Conservation (phyloP, 2,888 invertebrate species). For the Stenodera caucasica region DNA sequence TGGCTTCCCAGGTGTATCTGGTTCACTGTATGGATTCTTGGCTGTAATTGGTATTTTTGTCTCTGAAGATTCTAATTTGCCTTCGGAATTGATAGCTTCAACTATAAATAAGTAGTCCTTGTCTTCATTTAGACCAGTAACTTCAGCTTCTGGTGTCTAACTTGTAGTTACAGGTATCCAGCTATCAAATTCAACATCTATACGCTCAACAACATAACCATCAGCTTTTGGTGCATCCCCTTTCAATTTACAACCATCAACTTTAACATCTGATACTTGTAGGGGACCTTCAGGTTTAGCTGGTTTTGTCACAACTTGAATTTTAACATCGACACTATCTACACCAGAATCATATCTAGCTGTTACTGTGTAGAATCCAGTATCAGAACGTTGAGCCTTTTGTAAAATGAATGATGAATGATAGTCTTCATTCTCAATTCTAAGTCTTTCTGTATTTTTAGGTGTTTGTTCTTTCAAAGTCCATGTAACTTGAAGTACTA, state of each 20-base stretch:
- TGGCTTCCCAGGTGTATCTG: slow-evolving; percentile 87
- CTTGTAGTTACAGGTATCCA: slow-evolving; percentile 91
- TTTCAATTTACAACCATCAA: slow-evolving; percentile 89
- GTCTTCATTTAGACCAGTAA: slow-evolving; percentile 91
- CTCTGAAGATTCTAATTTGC: slow-evolving; percentile 95
- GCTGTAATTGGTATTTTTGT: slow-evolving; percentile 89
- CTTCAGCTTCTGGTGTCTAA: slow-evolving; percentile 80
- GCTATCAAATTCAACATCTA: slow-evolving; percentile 90
- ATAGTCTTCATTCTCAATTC: slow-evolving; percentile 89
- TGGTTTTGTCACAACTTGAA: slow-evolving; percentile 81
- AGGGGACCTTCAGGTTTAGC: slow-evolving; percentile 92
- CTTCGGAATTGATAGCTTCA: slow-evolving; percentile 94
- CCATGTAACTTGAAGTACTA: slow-evolving; percentile 93
- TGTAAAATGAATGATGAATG: slow-evolving; percentile 84
- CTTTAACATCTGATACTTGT: slow-evolving; percentile 87
- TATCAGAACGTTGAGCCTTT: slow-evolving; percentile 81
- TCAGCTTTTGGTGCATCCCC: slow-evolving; percentile 98
- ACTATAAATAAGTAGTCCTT: slow-evolving; percentile 98
- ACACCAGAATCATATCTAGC: slow-evolving; percentile 93
- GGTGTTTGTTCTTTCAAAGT: slow-evolving; percentile 71
- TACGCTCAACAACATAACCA: slow-evolving; percentile 94
- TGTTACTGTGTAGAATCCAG: slow-evolving; percentile 85
- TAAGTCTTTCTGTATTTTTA: slow-evolving; percentile 71
- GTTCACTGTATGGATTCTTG: slow-evolving; percentile 93
- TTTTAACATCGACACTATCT: slow-evolving; percentile 87